These are phyloP conservation scores for Terebella lapidaria DNA, from an alignment of 2,888 invertebrate species.

Conservation along the genomic window DNA sequence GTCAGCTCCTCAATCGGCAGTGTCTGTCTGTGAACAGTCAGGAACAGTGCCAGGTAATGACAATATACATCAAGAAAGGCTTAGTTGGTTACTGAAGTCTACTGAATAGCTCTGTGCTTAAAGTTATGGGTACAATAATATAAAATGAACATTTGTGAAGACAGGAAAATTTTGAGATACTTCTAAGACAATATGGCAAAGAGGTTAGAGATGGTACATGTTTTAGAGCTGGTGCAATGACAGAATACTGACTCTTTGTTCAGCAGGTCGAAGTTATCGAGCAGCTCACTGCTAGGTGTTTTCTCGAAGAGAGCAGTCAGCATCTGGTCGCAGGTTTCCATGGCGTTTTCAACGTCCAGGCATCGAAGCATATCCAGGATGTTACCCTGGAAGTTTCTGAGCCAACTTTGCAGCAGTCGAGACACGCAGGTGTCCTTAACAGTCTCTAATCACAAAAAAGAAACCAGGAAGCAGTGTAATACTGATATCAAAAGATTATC, in stretches of 20 bases:
- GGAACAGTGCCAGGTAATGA: too few species aligned
- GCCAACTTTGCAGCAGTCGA: slow-evolving; percentile 67
- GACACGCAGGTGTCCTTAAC: slow-evolving; percentile 43
- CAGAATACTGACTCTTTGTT: slow-evolving; percentile 47
- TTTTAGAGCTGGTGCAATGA: too few species aligned
- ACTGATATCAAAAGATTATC: too few species aligned
- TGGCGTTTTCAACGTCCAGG: slow-evolving; percentile 67
- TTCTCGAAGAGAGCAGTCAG: slow-evolving; percentile 61
- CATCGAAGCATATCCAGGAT: slow-evolving; percentile 69
- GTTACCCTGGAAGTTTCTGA: slow-evolving; percentile 67
- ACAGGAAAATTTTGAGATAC: too few species aligned
- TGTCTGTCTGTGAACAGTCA: slow-evolving; percentile 40
- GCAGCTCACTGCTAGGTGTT: slow-evolving; percentile 37
- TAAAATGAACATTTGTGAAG: too few species aligned
- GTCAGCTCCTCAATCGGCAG: slow-evolving; percentile 40
- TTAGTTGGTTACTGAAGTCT: too few species aligned
- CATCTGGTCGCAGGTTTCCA: slow-evolving; percentile 58
- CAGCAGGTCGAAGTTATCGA: slow-evolving; percentile 41
- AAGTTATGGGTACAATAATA: too few species aligned
- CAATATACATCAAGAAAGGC: too few species aligned
- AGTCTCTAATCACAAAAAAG: slow-evolving; percentile 38
- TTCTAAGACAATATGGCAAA: too few species aligned
- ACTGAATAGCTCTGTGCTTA: too few species aligned
- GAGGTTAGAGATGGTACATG: too few species aligned
- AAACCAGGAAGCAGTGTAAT: too few species aligned